phyloP scores from a whole-genome alignment of 2,113 vertebrate genomes.

The Bombycilla garrulus region DNA sequence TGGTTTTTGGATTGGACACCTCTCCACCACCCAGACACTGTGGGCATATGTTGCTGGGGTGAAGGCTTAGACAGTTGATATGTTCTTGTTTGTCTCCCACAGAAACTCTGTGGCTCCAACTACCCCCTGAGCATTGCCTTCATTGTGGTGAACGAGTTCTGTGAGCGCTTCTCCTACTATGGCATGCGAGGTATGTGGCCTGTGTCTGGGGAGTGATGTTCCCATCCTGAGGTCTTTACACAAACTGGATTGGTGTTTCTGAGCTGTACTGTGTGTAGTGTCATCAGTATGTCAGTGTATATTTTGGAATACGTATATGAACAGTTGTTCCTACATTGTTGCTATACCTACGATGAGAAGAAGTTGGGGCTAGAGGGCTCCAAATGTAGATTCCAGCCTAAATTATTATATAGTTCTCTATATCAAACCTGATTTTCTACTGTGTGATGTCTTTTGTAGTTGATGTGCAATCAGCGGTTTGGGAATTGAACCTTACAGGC shows the following conservation, averaged over 20 bases:
- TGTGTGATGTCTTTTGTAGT: neutral
- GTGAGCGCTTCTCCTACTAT: conserved; percentile 98
- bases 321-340: neutral
- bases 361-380: neutral
- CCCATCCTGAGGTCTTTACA: neutral
- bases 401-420: neutral
- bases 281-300: neutral
- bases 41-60: neutral
- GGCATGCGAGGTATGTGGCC: conserved; percentile 92
- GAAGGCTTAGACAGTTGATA: neutral
- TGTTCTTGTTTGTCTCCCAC: conserved; percentile 12
- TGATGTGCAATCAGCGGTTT: neutral
- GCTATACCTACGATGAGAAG: neutral
- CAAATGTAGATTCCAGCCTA: neutral
- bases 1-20: neutral
- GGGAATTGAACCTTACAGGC: neutral
- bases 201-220: neutral
- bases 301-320: neutral
- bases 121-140: conserved; percentile 93
- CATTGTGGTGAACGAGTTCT: conserved; percentile 98
- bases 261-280: neutral
- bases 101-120: conserved; percentile 93
- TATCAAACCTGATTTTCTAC: neutral
- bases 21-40: neutral
- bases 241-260: neutral